Conservation (phyloP, 2,888 invertebrate species). For the Andrena praecox region DNA sequence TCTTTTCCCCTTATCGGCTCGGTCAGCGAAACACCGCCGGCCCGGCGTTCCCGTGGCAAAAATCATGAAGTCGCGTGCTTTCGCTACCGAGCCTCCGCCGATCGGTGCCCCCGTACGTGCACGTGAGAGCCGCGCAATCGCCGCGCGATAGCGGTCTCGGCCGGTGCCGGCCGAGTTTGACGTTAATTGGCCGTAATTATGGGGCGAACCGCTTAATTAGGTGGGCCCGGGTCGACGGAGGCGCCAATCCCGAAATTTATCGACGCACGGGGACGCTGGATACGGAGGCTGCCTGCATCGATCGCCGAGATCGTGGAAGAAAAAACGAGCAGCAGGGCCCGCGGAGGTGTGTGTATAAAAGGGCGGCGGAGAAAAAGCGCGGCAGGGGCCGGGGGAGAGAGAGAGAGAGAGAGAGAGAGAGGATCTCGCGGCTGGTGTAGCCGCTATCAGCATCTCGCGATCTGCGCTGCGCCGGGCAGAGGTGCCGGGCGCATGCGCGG, state of each 20-base stretch:
- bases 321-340: slow-evolving; percentile 30
- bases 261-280: slow-evolving; percentile 68
- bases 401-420: slow-evolving; percentile 42
- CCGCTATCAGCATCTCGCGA: slow-evolving; percentile 80
- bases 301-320: slow-evolving; percentile 44
- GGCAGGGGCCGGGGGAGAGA: not conserved
- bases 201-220: slow-evolving; percentile 82
- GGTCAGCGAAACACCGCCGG: not conserved
- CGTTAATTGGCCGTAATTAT: slow-evolving; percentile 82
- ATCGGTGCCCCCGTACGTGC: not conserved
- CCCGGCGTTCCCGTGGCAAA: slow-evolving; percentile 24
- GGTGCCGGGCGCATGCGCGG: slow-evolving; percentile 77
- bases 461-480: slow-evolving; percentile 69
- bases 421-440: slow-evolving; percentile 64
- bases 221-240: slow-evolving; percentile 68
- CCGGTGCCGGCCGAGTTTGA: slow-evolving; percentile 73
- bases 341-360: slow-evolving; percentile 20
- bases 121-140: slow-evolving; percentile 64
- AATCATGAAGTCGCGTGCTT: slow-evolving; percentile 58
- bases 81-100: slow-evolving; percentile 12
- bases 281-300: slow-evolving; percentile 56
- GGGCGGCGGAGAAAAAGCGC: slow-evolving; percentile 43
- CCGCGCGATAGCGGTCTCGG: slow-evolving; percentile 57
- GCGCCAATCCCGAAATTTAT: slow-evolving; percentile 81
- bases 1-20: slow-evolving; percentile 2